A percentile compares a stretch with the other conserved stretches of the same genome.
Conservation (phyloP, 2,113 vertebrate species). For the Scomber japonicus region DNA sequence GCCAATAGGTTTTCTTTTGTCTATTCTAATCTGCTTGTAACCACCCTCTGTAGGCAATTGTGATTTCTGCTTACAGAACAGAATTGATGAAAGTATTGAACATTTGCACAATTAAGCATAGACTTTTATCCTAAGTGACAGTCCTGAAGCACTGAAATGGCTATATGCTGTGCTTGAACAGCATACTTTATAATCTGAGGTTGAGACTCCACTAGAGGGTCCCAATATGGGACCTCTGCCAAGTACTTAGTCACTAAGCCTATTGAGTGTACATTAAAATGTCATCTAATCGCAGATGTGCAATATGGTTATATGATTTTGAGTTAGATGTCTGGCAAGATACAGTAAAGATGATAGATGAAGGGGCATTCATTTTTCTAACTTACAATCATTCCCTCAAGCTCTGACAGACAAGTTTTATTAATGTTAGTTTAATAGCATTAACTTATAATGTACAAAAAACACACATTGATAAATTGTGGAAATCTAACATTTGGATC, state of each 20-base stretch:
- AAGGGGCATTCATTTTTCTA: slow-evolving; percentile 20
- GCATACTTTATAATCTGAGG: slow-evolving; percentile 47
- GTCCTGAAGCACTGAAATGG: slow-evolving; percentile 31
- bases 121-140: slow-evolving; percentile 57
- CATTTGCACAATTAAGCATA: slow-evolving; percentile 46
- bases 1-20: slow-evolving; percentile 50
- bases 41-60: slow-evolving; percentile 31
- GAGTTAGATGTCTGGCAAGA: slow-evolving; percentile 43
- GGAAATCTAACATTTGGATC: slow-evolving; percentile 34
- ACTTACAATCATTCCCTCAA: slow-evolving; percentile 30
- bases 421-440: slow-evolving; percentile 23
- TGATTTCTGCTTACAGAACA: slow-evolving; percentile 65
- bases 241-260: slow-evolving; percentile 56
- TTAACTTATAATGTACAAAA: slow-evolving; percentile 38
- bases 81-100: slow-evolving; percentile 61
- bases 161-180: slow-evolving; percentile 36
- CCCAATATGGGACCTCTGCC: slow-evolving; percentile 55
- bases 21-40: slow-evolving; percentile 35
- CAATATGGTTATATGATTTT: slow-evolving; percentile 61
- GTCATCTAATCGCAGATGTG: slow-evolving; percentile 59
- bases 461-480: slow-evolving; percentile 16
- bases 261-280: slow-evolving; percentile 62
- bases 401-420: slow-evolving; percentile 11
- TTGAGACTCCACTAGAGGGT: slow-evolving; percentile 52
- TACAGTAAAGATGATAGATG: slow-evolving; percentile 16